Evolutionary conservation across 2,113 vertebrate genomes (phyloP).

Genomic region (Stomatorhinus ivindoensis): DNA sequence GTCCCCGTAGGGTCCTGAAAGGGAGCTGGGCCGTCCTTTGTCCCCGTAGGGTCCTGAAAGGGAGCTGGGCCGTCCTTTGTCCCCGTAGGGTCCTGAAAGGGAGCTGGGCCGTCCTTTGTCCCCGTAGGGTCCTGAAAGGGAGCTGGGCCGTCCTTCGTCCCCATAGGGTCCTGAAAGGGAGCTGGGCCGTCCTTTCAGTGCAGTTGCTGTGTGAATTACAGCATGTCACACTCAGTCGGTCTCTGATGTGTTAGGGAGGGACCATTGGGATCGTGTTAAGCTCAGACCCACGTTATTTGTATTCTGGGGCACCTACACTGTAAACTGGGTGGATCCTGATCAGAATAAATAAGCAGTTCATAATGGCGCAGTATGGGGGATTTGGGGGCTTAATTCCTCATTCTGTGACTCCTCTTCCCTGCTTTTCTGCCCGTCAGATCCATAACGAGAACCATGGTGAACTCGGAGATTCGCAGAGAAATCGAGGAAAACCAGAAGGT

Average conservation of each 20-base stretch:
- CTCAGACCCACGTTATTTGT: background rate
- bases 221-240: background rate
- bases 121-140: too few relatives aligned
- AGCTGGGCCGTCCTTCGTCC: too few relatives aligned
- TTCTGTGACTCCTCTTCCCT: background rate
- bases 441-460: conserved; percentile 88
- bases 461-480: conserved; percentile 75
- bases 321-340: background rate
- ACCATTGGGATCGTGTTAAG: background rate
- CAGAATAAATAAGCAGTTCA: background rate
- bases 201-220: background rate
- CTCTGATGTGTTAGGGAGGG: background rate
- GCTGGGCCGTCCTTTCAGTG: too few relatives aligned
- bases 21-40: too few relatives aligned
- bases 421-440: conserved; percentile 63
- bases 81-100: too few relatives aligned
- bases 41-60: too few relatives aligned
- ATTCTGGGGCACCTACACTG: background rate
- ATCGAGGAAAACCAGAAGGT: conserved; percentile 96
- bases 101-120: too few relatives aligned
- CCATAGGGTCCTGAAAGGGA: too few relatives aligned
- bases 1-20: too few relatives aligned
- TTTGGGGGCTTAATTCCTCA: background rate
- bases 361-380: background rate
- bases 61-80: too few relatives aligned